Percentiles rank a stretch among this genome's conserved stretches.
These are phyloP conservation scores for Casuarius casuarius DNA, from an alignment of 2,113 vertebrate genomes.

Conservation along the genomic window DNA sequence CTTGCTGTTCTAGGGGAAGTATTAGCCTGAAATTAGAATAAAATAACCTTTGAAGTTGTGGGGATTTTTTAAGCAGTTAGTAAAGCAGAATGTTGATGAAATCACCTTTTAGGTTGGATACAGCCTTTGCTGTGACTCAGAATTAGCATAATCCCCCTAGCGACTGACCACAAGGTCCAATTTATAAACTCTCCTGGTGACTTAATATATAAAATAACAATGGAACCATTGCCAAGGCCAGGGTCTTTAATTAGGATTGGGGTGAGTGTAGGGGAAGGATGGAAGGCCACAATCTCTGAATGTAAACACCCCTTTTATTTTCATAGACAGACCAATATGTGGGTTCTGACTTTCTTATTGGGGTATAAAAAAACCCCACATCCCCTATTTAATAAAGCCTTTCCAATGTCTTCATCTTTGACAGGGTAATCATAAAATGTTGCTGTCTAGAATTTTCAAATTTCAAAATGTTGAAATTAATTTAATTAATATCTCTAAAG, in stretches of 20 bases:
- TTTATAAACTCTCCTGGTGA: neutral
- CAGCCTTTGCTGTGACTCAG: neutral
- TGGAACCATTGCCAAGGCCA: neutral
- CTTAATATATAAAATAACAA: neutral
- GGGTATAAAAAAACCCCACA: neutral
- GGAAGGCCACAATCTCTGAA: conserved; percentile 9
- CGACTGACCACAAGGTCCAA: neutral
- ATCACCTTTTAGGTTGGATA: neutral
- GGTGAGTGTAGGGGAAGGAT: neutral
- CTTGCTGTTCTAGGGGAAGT: neutral
- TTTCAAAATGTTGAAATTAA: neutral
- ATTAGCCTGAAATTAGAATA: neutral
- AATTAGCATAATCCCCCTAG: neutral
- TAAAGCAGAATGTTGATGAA: conserved; percentile 21
- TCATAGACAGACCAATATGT: neutral
- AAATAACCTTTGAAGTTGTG: neutral
- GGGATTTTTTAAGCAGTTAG: neutral
- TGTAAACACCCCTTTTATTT: conserved; percentile 4
- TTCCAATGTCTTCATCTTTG: neutral
- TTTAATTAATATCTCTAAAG: neutral
- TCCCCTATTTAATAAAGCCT: neutral
- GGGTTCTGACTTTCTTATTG: neutral
- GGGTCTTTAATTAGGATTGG: neutral
- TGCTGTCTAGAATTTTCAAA: neutral
- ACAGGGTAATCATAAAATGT: neutral